Conservation (phyloP, 2,888 invertebrate genomes). For the Hyalella azteca region DNA sequence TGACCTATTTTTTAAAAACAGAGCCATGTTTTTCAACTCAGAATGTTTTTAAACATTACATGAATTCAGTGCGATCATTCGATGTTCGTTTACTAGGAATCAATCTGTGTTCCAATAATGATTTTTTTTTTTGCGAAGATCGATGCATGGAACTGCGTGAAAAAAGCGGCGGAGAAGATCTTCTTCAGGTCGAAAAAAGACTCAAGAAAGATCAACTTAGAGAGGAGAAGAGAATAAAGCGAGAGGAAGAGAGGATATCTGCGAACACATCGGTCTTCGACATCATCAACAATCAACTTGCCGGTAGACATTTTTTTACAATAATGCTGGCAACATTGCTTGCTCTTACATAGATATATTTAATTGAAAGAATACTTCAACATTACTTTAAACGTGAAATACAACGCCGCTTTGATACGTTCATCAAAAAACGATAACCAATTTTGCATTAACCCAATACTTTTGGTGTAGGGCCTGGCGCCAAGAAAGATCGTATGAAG, state of each 20-base stretch:
- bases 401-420: no score
- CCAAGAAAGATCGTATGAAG: constrained; percentile 23
- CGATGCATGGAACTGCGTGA: constrained; percentile 54
- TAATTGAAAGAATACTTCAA: no score
- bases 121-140: neutral
- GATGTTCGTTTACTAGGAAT: no score
- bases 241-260: constrained; percentile 44
- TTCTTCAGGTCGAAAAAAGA: constrained; percentile 51
- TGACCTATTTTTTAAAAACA: no score
- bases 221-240: constrained; percentile 46
- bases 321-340: neutral
- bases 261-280: constrained; percentile 50
- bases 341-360: no score
- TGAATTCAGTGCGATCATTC: no score
- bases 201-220: constrained; percentile 45
- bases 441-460: neutral
- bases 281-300: constrained; percentile 54
- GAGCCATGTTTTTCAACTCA: no score
- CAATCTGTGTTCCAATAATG: no score
- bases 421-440: no score
- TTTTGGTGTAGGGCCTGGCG: neutral
- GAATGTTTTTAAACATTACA: no score
- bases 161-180: constrained; percentile 50
- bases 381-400: no score
- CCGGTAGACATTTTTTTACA: constrained; percentile 22